phyloP scores from a whole-genome alignment of 2,113 vertebrate species.

The Eudyptes chrysolophus region DNA sequence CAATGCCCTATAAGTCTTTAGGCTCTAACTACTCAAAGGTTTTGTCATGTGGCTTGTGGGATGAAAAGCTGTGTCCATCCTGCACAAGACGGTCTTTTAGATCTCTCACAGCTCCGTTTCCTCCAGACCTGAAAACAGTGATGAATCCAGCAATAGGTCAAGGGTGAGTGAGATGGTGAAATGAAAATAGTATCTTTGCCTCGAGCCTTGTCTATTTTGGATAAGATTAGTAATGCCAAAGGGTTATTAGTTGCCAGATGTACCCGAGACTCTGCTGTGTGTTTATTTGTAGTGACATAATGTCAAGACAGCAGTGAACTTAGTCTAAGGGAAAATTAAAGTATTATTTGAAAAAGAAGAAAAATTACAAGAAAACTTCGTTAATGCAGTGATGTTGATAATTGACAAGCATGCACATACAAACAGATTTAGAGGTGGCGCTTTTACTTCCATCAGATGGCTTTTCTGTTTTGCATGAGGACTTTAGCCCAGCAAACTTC shows the following conservation, averaged over 20 bases:
- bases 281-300: not conserved
- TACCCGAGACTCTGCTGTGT: not conserved
- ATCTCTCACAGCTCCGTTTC: not conserved
- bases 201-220: not conserved
- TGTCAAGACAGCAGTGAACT: not conserved
- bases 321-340: not conserved
- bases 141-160: not conserved
- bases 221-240: not conserved
- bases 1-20: not conserved
- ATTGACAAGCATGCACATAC: not conserved
- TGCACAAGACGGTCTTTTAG: not conserved
- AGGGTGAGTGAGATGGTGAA: not conserved
- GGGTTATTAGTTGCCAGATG: constrained; percentile 4
- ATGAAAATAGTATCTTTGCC: constrained; percentile 11
- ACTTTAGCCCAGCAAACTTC: not conserved
- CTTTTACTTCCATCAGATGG: not conserved
- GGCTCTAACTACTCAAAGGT: not conserved
- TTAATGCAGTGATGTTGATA: not conserved
- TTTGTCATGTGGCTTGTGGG: not conserved
- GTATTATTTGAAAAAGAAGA: not conserved
- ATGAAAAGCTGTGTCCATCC: not conserved
- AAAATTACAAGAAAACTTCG: not conserved
- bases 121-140: not conserved
- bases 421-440: not conserved
- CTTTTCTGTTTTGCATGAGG: not conserved